phyloP scores from a whole-genome alignment of 2,113 vertebrate genomes.

The Ovibos moschatus region DNA sequence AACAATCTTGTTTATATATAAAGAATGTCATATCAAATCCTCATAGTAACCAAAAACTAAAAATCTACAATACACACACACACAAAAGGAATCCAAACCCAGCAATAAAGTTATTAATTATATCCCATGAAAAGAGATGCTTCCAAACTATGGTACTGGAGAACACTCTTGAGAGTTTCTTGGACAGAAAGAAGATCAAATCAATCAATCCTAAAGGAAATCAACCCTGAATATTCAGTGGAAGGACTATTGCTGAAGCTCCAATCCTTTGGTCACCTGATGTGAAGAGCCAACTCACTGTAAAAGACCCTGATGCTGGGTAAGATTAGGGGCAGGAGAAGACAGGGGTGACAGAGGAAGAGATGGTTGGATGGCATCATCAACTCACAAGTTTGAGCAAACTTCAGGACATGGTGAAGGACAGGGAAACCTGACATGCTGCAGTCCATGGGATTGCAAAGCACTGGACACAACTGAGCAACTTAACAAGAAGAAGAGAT shows the following conservation, averaged over 20 bases:
- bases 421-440: background rate
- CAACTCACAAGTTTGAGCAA: background rate
- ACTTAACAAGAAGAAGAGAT: background rate
- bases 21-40: background rate
- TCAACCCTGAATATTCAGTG: background rate
- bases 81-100: background rate
- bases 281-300: background rate
- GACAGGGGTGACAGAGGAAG: background rate
- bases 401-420: background rate
- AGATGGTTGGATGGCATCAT: background rate
- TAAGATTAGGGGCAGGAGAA: background rate
- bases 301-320: background rate
- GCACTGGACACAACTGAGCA: background rate
- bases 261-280: background rate
- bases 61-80: background rate
- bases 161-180: background rate
- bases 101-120: background rate
- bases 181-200: background rate
- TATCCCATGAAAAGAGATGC: background rate
- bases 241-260: background rate
- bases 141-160: background rate
- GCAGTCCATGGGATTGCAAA: background rate
- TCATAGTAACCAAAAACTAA: background rate
- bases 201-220: background rate
- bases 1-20: background rate